Base-by-base conservation (phyloP, 2,888 invertebrate genomes). In the Leptopilina syphax region DNA sequence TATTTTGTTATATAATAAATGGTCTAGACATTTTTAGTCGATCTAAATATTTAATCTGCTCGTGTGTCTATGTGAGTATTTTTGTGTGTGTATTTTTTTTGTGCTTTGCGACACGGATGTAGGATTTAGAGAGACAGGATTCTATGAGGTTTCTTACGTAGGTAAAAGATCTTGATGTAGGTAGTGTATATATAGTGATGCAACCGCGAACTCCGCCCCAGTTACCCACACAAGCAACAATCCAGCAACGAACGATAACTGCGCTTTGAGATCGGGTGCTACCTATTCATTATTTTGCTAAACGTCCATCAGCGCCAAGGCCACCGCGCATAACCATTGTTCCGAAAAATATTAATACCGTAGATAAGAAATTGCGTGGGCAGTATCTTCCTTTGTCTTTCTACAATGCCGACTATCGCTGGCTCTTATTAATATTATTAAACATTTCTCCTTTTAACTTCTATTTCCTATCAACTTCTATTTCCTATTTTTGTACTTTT, bases 231-330 rank as follows among this genome's bases (percentile, higher is more conserved):
- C 84, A 82, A 85, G 82, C 83, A 80, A 82, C 84, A 81, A 85
- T 83, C 82, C 83, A 82, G 77, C 27, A 57, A 73, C 18, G 34
- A 57, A 82, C 85, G 86, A 86, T 86, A 85, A 84, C 82, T 86
- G 77, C 34, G 34, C 34, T 80, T 78, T 82, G 81, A 83, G 86
- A 86, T 86, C 84, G 34, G 81, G 80, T 83, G 84, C 86, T 85
- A 87, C 86, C 87, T 87, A 87, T 87, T 86, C 85, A 85, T 87
- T 87, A 86, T 85, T 87, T 87, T 79, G 81, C 84, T 87, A 87
- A 87, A 87, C 86, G 84, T 84, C 81, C 84, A 84, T 86, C 85
- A 83, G 34, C 83, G 82, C 81, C 86, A 86, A 87, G 86, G 87
- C 85, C 84, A 80, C 77, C 63, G 80, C 60, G 76, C 63, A 63